phyloP scores from a whole-genome alignment of 2,113 vertebrate species.

The Baryphthengus martii region DNA sequence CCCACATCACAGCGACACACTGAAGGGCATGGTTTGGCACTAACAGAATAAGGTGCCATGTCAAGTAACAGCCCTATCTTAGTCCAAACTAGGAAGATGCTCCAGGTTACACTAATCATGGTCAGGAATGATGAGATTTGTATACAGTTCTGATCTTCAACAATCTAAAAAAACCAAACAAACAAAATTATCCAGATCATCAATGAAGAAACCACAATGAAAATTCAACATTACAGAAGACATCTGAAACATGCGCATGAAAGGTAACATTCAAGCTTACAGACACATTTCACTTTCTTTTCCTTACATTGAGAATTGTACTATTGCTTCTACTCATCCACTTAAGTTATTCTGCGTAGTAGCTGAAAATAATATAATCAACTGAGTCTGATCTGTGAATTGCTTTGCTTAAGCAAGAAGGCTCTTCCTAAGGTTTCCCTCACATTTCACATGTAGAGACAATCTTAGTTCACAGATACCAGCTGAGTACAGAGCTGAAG shows the following conservation, averaged over 20 bases:
- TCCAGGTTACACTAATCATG: constrained; percentile 92
- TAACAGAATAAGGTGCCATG: constrained; percentile 83
- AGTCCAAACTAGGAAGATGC: constrained; percentile 89
- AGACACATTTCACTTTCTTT: background rate
- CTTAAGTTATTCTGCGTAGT: background rate
- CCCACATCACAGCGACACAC: constrained; percentile 93
- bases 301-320: background rate
- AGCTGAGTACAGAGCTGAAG: background rate
- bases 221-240: constrained; percentile 34
- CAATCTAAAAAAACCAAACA: constrained; percentile 78
- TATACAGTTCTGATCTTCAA: constrained; percentile 74
- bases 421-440: background rate
- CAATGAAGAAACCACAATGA: constrained; percentile 22
- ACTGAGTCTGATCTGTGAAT: background rate
- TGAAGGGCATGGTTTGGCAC: constrained; percentile 90
- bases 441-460: background rate
- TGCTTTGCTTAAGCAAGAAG: background rate
- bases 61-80: constrained; percentile 91
- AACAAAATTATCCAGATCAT: constrained; percentile 61
- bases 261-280: background rate
- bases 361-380: background rate
- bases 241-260: background rate
- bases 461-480: background rate
- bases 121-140: constrained; percentile 81
- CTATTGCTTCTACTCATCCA: background rate